Conservation (phyloP, 2,888 invertebrate genomes). For the Timandra comae region DNA sequence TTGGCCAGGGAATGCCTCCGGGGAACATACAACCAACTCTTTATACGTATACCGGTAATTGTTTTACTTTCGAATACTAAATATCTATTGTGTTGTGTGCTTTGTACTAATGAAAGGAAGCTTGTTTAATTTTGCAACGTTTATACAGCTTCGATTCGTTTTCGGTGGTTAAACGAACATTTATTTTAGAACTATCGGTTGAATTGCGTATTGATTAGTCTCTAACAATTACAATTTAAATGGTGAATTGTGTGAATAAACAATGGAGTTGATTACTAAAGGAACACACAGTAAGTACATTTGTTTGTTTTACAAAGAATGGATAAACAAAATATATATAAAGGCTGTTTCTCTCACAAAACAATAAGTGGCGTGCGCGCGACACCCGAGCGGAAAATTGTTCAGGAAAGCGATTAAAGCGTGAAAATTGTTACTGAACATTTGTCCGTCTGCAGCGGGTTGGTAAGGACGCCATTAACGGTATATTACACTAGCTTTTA, state of each 20-base stretch:
- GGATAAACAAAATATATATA: conserved; percentile 20
- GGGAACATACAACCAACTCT: conserved; percentile 25
- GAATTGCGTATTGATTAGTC: conserved; percentile 7
- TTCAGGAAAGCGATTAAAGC: conserved; percentile 47
- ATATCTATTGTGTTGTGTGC: conserved; percentile 18
- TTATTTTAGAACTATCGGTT: too few relatives aligned
- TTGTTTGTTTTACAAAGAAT: neutral
- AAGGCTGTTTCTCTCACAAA: conserved; percentile 29
- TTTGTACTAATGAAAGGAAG: conserved; percentile 16
- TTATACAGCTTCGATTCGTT: conserved; percentile 7
- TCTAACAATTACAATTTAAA: conserved; percentile 21
- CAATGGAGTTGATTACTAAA: too few relatives aligned
- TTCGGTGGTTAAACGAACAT: neutral
- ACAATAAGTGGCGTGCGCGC: conserved; percentile 42
- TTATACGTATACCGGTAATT: conserved; percentile 17
- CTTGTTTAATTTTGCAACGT: conserved; percentile 13
- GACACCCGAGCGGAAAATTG: conserved; percentile 46
- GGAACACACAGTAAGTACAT: conserved; percentile 8
- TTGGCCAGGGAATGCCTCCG: conserved; percentile 33
- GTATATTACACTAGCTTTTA: conserved; percentile 24
- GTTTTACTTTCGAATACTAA: conserved; percentile 25
- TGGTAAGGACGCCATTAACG: conserved; percentile 37
- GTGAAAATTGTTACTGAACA: conserved; percentile 52
- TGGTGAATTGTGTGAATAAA: too few relatives aligned
- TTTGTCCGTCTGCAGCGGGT: conserved; percentile 35